These are phyloP conservation scores for Tachycineta bicolor DNA, from an alignment of 2,113 vertebrate species.

Conservation along the genomic window DNA sequence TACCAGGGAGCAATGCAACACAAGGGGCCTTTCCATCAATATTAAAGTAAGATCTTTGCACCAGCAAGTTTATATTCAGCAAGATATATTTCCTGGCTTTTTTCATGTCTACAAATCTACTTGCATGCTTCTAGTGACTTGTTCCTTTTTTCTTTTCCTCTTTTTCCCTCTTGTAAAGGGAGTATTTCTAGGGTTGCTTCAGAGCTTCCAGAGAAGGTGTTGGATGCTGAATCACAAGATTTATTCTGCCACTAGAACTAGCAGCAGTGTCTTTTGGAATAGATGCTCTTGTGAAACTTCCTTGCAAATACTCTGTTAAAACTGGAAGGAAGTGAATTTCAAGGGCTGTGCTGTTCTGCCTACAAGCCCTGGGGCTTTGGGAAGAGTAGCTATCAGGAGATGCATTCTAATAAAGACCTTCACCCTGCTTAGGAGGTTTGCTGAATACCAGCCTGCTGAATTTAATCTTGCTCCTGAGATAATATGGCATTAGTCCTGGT, in stretches of 20 bases:
- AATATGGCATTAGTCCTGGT: not conserved
- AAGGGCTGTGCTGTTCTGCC: not conserved
- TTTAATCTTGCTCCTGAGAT: conserved; percentile 13
- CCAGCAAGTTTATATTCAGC: not conserved
- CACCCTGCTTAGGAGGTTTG: not conserved
- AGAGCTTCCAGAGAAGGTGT: conserved; percentile 24
- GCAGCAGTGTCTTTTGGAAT: conserved; percentile 44
- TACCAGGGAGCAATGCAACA: not conserved
- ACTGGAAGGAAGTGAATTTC: conserved; percentile 22
- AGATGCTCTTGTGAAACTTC: conserved; percentile 25
- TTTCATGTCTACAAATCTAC: not conserved
- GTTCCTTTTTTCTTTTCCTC: accelerated
- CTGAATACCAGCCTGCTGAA: not conserved
- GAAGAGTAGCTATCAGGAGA: not conserved
- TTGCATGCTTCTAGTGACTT: not conserved
- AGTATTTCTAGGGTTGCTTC: not conserved
- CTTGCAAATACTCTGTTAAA: not conserved
- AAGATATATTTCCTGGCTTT: not conserved
- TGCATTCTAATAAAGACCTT: not conserved
- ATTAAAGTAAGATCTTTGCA: conserved; percentile 4
- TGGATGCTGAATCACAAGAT: conserved; percentile 58
- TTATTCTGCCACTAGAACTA: conserved; percentile 19
- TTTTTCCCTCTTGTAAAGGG: not conserved
- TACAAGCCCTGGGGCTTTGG: not conserved
- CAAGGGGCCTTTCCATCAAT: conserved; percentile 7